Evolutionary conservation across 2,888 invertebrate genomes (phyloP).

Genomic region (Lypha dubia): DNA sequence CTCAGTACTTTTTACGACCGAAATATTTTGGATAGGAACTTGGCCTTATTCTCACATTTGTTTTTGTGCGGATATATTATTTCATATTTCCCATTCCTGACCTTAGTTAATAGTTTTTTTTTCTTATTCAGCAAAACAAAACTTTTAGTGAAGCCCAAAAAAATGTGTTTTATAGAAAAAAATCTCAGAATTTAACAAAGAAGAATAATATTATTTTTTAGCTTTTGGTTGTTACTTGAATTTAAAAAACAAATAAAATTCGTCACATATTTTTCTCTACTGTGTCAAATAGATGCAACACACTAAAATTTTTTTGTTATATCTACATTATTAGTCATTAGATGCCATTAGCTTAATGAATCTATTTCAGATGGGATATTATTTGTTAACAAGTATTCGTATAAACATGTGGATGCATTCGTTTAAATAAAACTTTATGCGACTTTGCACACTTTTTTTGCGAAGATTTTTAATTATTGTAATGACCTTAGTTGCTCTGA

Average conservation of each 20-base stretch:
- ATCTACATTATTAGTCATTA: constrained; percentile 62
- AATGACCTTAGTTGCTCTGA: constrained; percentile 62
- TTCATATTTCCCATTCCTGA: background rate
- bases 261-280: background rate
- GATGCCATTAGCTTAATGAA: constrained; percentile 69
- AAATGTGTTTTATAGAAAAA: constrained; percentile 1
- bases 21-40: no score
- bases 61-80: no score
- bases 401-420: constrained; percentile 8
- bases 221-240: background rate
- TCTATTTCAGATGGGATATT: constrained; percentile 59
- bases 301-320: background rate
- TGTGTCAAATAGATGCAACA: background rate
- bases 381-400: constrained; percentile 21
- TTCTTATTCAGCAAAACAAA: constrained; percentile 16
- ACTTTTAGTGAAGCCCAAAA: background rate
- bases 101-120: background rate
- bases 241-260: background rate
- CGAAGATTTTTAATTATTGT: constrained; percentile 65
- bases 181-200: background rate
- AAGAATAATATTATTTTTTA: background rate
- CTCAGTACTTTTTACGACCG: no score
- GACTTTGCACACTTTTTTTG: constrained; percentile 36
- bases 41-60: no score
- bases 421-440: background rate